These are phyloP conservation scores for Choreutis nemorana DNA, from an alignment of 2,888 invertebrate species.

Conservation along the genomic window DNA sequence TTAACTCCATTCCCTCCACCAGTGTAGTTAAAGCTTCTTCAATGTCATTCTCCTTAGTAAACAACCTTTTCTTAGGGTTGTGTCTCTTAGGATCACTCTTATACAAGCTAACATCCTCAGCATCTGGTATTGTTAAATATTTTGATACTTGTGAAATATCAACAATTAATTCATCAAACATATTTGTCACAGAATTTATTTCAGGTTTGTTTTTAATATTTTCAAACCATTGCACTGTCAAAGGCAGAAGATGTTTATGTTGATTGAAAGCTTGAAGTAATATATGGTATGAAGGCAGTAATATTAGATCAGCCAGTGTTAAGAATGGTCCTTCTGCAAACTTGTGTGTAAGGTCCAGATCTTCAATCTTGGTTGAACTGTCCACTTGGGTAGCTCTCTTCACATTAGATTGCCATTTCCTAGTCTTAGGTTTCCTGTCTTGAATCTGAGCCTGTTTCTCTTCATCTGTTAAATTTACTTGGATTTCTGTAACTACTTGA, in stretches of 20 bases:
- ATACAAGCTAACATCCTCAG: constrained; percentile 73
- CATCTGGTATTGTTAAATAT: constrained; percentile 41
- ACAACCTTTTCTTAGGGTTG: constrained; percentile 75
- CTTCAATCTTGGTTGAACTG: constrained; percentile 48
- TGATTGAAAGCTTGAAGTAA: constrained; percentile 53
- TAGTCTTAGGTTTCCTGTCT: constrained; percentile 33
- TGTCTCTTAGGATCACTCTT: constrained; percentile 81
- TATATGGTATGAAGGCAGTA: constrained; percentile 75
- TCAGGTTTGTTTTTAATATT: constrained; percentile 26
- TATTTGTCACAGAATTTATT: constrained; percentile 16
- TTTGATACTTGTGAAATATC: constrained; percentile 15
- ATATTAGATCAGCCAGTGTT: constrained; percentile 83
- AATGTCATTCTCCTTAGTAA: constrained; percentile 80
- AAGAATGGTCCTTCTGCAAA: constrained; percentile 86
- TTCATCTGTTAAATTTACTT: constrained; percentile 10
- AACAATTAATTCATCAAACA: constrained; percentile 15
- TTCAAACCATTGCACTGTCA: constrained; percentile 70
- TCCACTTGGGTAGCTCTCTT: constrained; percentile 42
- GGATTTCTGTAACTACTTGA: constrained; percentile 8
- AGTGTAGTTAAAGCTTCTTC: constrained; percentile 63
- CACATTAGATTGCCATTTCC: constrained; percentile 56
- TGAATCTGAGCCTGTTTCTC: constrained; percentile 20
- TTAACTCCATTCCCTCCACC: constrained; percentile 45
- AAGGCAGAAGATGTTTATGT: constrained; percentile 61
- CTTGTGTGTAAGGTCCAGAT: constrained; percentile 69